Percentiles rank a stretch among this genome's conserved stretches.
Conservation (phyloP, 2,888 invertebrate genomes). For the Mimas tiliae region DNA sequence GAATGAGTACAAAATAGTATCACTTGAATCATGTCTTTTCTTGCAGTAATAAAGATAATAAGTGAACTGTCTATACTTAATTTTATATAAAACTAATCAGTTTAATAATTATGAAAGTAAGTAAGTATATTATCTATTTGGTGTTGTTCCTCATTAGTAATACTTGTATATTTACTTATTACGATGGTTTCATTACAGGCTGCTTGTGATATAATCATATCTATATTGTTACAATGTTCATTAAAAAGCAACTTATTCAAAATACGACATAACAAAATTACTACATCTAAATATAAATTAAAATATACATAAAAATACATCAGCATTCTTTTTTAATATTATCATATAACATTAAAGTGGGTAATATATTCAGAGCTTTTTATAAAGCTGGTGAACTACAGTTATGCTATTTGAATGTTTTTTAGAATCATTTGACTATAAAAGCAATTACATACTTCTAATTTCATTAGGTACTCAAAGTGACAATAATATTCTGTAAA, state of each 20-base stretch:
- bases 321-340: neutral
- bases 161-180: neutral
- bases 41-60: neutral
- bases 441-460: neutral
- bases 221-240: no score
- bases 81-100: neutral
- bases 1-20: neutral
- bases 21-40: neutral
- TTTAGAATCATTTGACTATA: neutral
- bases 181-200: neutral
- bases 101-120: conserved; percentile 13
- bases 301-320: conserved; percentile 1
- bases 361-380: neutral
- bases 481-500: conserved; percentile 10
- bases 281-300: no score
- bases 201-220: neutral
- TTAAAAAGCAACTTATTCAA: no score
- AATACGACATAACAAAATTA: no score
- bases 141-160: conserved; percentile 35
- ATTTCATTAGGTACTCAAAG: neutral
- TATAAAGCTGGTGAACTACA: conserved; percentile 5
- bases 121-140: conserved; percentile 32
- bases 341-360: neutral
- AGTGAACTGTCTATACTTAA: neutral
- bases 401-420: neutral